phyloP scores from a whole-genome alignment of 2,888 invertebrate species.

The Apoda limacodes region DNA sequence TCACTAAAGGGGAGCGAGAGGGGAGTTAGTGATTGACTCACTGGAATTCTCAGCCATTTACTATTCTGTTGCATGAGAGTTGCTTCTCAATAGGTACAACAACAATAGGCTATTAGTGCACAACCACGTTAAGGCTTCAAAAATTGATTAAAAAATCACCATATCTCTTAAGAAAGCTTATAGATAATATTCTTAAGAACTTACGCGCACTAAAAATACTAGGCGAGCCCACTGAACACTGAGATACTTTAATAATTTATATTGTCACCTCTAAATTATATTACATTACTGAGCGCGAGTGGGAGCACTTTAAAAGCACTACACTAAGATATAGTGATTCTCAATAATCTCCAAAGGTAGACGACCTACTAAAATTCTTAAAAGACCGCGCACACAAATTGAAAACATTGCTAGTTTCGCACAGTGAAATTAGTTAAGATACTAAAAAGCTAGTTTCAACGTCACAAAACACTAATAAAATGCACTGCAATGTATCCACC shows the following conservation, averaged over 20 bases:
- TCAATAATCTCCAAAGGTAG: no score
- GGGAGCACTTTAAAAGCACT: constrained; percentile 4
- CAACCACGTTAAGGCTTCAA: constrained; percentile 5
- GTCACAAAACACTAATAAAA: no score
- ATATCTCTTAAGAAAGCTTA: constrained; percentile 6
- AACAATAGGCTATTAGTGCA: constrained; percentile 15
- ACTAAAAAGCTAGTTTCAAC: no score
- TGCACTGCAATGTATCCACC: no score
- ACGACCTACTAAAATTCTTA: constrained; percentile 7
- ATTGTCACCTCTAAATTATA: constrained; percentile 16
- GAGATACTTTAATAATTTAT: no score
- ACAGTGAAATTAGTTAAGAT: no score
- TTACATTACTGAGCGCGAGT: constrained; percentile 10
- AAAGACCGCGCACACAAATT: constrained; percentile 6
- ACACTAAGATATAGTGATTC: neutral
- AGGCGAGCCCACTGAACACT: constrained; percentile 11
- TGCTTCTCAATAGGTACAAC: no score
- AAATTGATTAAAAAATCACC: constrained; percentile 7
- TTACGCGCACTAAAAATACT: constrained; percentile 11
- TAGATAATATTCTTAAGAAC: constrained; percentile 8
- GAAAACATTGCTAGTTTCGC: no score
- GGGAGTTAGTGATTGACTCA: constrained; percentile 1
- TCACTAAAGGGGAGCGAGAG: no score
- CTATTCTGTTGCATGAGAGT: constrained; percentile 3
- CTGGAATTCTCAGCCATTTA: constrained; percentile 1